These are phyloP conservation scores for Eilema sororculum DNA, from an alignment of 2,888 invertebrate species.

Conservation along the genomic window DNA sequence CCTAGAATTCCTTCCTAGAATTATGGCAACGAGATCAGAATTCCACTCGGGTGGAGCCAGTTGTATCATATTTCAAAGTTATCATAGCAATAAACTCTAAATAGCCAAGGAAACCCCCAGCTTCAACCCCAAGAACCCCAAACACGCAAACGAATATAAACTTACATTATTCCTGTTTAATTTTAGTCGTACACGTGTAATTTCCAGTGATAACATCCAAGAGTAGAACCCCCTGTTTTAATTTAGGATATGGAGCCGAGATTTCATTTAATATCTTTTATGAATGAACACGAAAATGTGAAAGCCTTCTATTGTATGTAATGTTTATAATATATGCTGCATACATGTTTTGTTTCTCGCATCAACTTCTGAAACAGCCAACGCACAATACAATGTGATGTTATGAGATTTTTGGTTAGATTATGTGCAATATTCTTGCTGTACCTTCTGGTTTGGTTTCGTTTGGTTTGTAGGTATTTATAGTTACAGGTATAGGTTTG, in stretches of 20 bases:
- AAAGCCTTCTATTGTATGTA: slow-evolving; percentile 19
- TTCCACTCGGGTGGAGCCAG: too few species aligned
- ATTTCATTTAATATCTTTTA: slow-evolving; percentile 47
- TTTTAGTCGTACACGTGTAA: slow-evolving; percentile 22
- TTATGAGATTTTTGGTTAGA: slow-evolving; percentile 13
- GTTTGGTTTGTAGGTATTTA: background rate
- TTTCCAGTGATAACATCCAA: slow-evolving; percentile 14
- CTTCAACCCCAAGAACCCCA: background rate
- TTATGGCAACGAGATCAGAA: too few species aligned
- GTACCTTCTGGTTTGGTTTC: background rate
- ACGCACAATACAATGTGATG: slow-evolving; percentile 27
- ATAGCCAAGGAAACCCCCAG: background rate
- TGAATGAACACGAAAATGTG: slow-evolving; percentile 42
- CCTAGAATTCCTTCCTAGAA: too few species aligned
- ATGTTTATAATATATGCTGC: slow-evolving; percentile 4
- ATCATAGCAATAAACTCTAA: background rate
- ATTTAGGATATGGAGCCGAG: slow-evolving; percentile 44
- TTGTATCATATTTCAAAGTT: background rate
- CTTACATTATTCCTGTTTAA: slow-evolving; percentile 23
- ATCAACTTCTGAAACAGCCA: slow-evolving; percentile 30
- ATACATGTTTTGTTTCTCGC: slow-evolving; percentile 30
- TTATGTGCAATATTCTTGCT: background rate
- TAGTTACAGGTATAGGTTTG: too few species aligned
- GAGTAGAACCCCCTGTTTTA: slow-evolving; percentile 34
- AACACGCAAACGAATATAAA: background rate